Evolutionary conservation across 2,113 vertebrate genomes (phyloP), one percentile per base, ranked within the genome.

Genomic region (Xenopus tropicalis): DNA sequence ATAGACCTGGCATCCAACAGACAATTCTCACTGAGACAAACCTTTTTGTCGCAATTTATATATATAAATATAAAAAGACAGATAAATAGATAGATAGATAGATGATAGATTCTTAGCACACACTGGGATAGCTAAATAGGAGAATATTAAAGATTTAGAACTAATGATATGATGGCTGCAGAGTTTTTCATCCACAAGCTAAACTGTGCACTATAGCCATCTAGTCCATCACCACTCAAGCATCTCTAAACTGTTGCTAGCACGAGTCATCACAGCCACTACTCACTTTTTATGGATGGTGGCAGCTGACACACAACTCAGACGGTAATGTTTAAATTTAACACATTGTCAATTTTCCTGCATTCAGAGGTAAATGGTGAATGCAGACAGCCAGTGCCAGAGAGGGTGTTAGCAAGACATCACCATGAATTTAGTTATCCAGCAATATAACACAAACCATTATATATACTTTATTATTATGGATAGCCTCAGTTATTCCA

Each of bases 301-400:
- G 71, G 59, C 63, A 74, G 43, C 63, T 19, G 71, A 22, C 70
- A 24, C 70, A 56, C 48, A 66, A 63, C 29, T 57, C 48, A 46
- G 11, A 66, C 17, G 43, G 21, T 21, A 23, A 44, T 21, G 21
- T 48, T 67, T 1, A 59, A 14, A 11, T 63, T 24, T 22, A 66
- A 66, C 71, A 51, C 52, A 16, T 44, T 67, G 23, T 66, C 64
- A 59, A 37, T 59, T 61, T 46, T 29, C 20, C n/a, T n/a, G 11
- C 16, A 11, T 4, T n/a, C 29, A 12, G 24, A 48, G 52, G 54
- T 67, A 59, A 74, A 21, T 72, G 21, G 44, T 12, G n/a, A 4
- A 21, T 51, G 58, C 62, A 54, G 52, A 25, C 1, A 6, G 24
- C 62, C 4, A n/a, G 51, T 56, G 23, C 17, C 10, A 23, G 16